These are phyloP conservation scores for Archilochus colubris DNA, from an alignment of 2,113 vertebrate genomes.

Conservation along the genomic window DNA sequence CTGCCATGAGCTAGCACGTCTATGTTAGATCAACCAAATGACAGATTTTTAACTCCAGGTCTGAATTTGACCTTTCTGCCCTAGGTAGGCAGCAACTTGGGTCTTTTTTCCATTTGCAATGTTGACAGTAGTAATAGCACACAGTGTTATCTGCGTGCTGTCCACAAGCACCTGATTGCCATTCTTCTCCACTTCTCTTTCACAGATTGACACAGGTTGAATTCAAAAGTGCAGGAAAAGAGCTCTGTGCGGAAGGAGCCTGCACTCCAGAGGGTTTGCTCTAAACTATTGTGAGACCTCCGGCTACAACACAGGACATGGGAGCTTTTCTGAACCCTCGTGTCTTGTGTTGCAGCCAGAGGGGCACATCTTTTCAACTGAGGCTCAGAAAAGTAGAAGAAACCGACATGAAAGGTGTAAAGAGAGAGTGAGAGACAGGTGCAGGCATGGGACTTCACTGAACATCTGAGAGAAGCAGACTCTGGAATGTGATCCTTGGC, in stretches of 20 bases:
- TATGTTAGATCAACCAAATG: background rate
- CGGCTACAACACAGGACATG: constrained; percentile 85
- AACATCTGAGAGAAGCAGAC: background rate
- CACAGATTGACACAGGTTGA: background rate
- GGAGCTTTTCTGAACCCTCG: constrained; percentile 83
- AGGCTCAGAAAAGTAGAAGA: constrained; percentile 41
- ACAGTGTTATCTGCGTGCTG: constrained; percentile 21
- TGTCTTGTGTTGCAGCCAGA: constrained; percentile 89
- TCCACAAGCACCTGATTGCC: constrained; percentile 6
- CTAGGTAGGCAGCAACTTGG: background rate
- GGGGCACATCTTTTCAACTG: constrained; percentile 76
- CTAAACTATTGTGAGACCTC: constrained; percentile 77
- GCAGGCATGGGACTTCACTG: background rate
- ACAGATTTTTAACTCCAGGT: background rate
- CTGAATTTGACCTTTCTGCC: constrained; percentile 5
- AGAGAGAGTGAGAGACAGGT: background rate
- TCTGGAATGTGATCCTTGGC: background rate
- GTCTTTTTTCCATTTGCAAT: constrained; percentile 24
- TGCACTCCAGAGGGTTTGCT: background rate
- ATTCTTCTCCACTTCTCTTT: constrained; percentile 36
- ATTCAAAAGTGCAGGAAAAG: background rate
- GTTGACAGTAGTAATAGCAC: constrained; percentile 30
- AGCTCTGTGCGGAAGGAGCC: background rate
- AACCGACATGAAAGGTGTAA: constrained; percentile 17
- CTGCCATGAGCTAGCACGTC: background rate